A percentile compares a stretch with the other conserved stretches of the same genome.
Evolutionary conservation across 1,140 invertebrate species (phyloP).

Genomic region (Drosophila lacteicornis): DNA sequence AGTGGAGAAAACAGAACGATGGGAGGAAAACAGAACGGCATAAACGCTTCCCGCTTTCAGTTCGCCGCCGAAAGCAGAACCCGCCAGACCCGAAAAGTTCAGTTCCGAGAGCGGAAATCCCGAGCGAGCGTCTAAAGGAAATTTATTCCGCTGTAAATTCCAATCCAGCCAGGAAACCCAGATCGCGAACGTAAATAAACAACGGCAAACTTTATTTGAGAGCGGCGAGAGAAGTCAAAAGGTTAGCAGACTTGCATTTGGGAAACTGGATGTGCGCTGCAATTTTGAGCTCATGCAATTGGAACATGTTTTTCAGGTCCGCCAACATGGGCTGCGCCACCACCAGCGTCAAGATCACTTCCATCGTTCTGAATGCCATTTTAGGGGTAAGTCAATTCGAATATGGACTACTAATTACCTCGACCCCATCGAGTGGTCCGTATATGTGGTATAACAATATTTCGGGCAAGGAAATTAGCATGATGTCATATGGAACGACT

Average conservation of each 20-base stretch:
- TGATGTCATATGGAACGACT: slow-evolving; percentile 42
- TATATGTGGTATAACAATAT: slow-evolving; percentile 10
- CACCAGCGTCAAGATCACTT: slow-evolving; percentile 72
- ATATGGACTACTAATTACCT: slow-evolving; percentile 34
- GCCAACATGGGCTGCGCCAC: slow-evolving; percentile 76
- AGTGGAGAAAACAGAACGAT: slow-evolving; percentile 13
- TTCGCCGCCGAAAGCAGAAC: slow-evolving; percentile 69
- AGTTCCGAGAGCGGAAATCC: slow-evolving; percentile 36
- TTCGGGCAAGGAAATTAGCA: slow-evolving; percentile 38
- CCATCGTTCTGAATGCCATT: slow-evolving; percentile 71
- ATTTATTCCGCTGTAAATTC: slow-evolving; percentile 50
- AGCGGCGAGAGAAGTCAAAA: slow-evolving; percentile 59
- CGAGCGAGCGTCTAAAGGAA: slow-evolving; percentile 21
- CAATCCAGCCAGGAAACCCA: slow-evolving; percentile 35
- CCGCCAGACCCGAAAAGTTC: slow-evolving; percentile 52
- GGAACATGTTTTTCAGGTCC: slow-evolving; percentile 33
- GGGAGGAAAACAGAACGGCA: slow-evolving; percentile 44
- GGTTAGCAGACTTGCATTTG: slow-evolving; percentile 61
- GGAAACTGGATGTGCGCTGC: slow-evolving; percentile 2
- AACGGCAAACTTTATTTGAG: slow-evolving; percentile 5
- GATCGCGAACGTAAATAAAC: slow-evolving; percentile 35
- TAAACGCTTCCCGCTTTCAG: slow-evolving; percentile 68
- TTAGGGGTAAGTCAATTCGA: slow-evolving; percentile 75
- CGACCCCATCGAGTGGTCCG: slow-evolving; percentile 3
- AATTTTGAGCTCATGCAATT: slow-evolving; percentile 14